Conservation (phyloP, 2,797 vertebrate species). For the Sebastes itinus region DNA sequence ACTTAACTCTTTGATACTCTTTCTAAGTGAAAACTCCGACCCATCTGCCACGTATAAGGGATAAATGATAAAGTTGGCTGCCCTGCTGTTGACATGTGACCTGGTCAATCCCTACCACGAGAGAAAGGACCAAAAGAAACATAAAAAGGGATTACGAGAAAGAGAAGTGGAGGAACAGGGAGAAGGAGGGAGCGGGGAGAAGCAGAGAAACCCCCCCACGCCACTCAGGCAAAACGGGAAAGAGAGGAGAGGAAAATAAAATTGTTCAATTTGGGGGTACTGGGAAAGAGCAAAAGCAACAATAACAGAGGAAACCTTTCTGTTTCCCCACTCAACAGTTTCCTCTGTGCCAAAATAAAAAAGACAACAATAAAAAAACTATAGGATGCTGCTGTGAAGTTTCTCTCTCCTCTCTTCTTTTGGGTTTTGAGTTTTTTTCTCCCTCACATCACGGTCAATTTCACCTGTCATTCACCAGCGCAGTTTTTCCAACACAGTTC, state of each 20-base stretch:
- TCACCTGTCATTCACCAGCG: constrained; percentile 71
- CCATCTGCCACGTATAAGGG: constrained; percentile 15
- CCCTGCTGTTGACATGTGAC: constrained; percentile 58
- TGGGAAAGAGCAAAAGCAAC: constrained; percentile 37
- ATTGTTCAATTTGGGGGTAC: constrained; percentile 41
- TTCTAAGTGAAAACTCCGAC: constrained; percentile 17
- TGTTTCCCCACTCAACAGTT: constrained; percentile 57
- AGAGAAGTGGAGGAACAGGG: constrained; percentile 16
- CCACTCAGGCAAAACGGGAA: constrained; percentile 18
- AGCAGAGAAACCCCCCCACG: not conserved
- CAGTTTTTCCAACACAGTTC: constrained; percentile 58
- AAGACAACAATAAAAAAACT: constrained; percentile 42
- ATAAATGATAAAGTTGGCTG: constrained; percentile 34
- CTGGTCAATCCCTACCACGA: constrained; percentile 57
- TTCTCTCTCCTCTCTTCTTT: constrained; percentile 11
- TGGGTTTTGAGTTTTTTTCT: constrained; percentile 16
- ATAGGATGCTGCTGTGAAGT: constrained; percentile 51
- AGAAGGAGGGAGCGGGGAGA: constrained; percentile 4
- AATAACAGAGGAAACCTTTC: constrained; percentile 67
- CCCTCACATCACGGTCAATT: constrained; percentile 65
- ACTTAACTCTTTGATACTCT: not conserved
- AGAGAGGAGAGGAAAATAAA: constrained; percentile 46
- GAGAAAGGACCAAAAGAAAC: constrained; percentile 24
- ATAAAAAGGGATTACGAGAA: constrained; percentile 38
- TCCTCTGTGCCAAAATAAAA: constrained; percentile 61